Base-by-base conservation (phyloP, 1,140 invertebrate species). In the Leptoteleia sp. region DNA sequence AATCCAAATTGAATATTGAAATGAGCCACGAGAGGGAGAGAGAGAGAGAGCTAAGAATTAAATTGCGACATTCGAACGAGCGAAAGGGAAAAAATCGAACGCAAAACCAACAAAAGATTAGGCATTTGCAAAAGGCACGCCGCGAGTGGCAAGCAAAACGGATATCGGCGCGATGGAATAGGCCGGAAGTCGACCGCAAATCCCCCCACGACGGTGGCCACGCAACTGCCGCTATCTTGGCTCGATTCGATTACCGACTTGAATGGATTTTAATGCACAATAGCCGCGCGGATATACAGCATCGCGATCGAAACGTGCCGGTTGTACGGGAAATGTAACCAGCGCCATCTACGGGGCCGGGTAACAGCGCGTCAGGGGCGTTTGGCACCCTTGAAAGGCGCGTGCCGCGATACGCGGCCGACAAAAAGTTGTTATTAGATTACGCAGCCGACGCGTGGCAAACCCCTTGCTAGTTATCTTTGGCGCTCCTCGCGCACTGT, bases 201-300 rank as follows among this genome's bases (percentile, higher is more conserved):
- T 89, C n/a, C 84, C 83, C 82, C 84, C 83, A 52, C 70, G 76
- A 54, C 54, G 72, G 57, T 73, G 57, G 54, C 73, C 79, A 78
- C 83, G 81, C 82, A 85, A 85, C 79, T 84, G n/a, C 82, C 38
- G 80, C 84, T 88, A 89, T 89, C 87, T 85, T 86, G 80, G 80
- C 80, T 70, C 82, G 83, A 89, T 90, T 89, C 84, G 86, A 90
- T 90, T 89, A 89, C 85, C 81, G 65, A 67, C 19, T 79, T 88
- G 86, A 90, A 89, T 89, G 77, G 89, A 90, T 89, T 87, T 88
- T 90, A 89, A 90, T 90, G 84, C 84, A 90, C 89, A 90, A 90
- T 90, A 81, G 84, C 29, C 43, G 33, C 70, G 64, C 43, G 33
- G 29, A 47, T 70, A 73, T 62, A 77, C 54, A 76, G 52, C 52